phyloP scores from a whole-genome alignment of 2,113 vertebrate species.

The Gopherus evgoodei region DNA sequence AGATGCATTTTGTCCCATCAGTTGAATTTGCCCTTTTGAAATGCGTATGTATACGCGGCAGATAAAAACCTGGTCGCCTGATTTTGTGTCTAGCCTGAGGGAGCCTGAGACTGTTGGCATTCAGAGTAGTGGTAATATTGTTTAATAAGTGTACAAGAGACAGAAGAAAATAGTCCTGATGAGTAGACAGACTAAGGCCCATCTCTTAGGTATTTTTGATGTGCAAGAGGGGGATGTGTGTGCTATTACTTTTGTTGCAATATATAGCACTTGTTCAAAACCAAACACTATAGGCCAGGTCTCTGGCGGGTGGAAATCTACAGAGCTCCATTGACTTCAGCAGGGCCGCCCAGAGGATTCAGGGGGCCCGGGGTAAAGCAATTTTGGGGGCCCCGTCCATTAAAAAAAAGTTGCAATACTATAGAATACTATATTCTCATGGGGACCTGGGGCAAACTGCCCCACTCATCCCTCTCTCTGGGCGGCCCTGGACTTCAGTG shows the following conservation, averaged over 20 bases:
- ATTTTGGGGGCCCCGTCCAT: too few species aligned
- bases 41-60: too few species aligned
- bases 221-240: not conserved
- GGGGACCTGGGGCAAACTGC: too few species aligned
- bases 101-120: not conserved
- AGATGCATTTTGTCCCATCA: not conserved
- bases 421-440: too few species aligned
- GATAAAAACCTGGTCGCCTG: not conserved
- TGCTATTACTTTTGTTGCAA: not conserved
- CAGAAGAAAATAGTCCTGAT: not conserved
- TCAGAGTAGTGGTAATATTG: not conserved
- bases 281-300: not conserved
- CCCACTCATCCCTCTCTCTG: too few species aligned
- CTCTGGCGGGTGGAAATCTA: not conserved
- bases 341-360: too few species aligned
- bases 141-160: not conserved
- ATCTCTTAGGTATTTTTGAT: not conserved
- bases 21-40: not conserved
- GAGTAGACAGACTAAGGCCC: not conserved
- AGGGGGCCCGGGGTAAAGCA: too few species aligned
- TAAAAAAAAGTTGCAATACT: too few species aligned
- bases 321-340: not conserved
- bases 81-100: not conserved
- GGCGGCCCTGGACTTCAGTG: not conserved
- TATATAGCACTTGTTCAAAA: not conserved